Evolutionary conservation across 2,797 vertebrate species (phyloP).

Genomic region (Protosalanx chinensis): DNA sequence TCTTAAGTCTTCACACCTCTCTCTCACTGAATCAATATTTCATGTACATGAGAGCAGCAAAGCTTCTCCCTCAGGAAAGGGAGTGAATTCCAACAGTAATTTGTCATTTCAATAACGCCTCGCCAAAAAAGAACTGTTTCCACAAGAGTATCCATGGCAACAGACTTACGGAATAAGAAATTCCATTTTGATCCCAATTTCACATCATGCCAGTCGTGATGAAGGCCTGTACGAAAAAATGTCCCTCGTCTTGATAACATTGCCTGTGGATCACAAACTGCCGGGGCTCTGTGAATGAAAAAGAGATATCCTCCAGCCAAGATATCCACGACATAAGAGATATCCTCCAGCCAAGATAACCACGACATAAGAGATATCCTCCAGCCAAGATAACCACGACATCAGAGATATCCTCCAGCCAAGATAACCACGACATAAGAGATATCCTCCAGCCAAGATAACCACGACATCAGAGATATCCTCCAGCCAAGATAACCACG

Average conservation of each 20-base stretch:
- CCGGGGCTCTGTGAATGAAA: neutral
- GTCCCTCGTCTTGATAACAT: constrained; percentile 8
- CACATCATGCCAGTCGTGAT: constrained; percentile 14
- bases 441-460: no score
- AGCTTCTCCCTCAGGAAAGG: constrained; percentile 16
- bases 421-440: no score
- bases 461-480: no score
- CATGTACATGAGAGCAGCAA: constrained; percentile 13
- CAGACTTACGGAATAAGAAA: constrained; percentile 6
- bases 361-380: no score
- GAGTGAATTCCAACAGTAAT: constrained; percentile 26
- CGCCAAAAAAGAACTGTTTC: neutral
- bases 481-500: no score
- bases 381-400: no score
- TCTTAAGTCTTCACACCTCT: constrained; percentile 4
- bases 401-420: no score
- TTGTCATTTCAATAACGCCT: constrained; percentile 17
- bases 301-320: constrained; percentile 25
- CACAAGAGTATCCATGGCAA: constrained; percentile 18
- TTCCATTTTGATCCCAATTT: constrained; percentile 20
- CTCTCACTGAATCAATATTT: constrained; percentile 21
- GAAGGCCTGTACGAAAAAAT: neutral
- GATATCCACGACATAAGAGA: constrained; percentile 22
- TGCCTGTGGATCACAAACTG: constrained; percentile 3
- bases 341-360: no score